Percentiles rank a stretch among this genome's conserved stretches.
These are phyloP conservation scores for Drosophila merina DNA, from an alignment of 2,888 invertebrate species.

Conservation along the genomic window DNA sequence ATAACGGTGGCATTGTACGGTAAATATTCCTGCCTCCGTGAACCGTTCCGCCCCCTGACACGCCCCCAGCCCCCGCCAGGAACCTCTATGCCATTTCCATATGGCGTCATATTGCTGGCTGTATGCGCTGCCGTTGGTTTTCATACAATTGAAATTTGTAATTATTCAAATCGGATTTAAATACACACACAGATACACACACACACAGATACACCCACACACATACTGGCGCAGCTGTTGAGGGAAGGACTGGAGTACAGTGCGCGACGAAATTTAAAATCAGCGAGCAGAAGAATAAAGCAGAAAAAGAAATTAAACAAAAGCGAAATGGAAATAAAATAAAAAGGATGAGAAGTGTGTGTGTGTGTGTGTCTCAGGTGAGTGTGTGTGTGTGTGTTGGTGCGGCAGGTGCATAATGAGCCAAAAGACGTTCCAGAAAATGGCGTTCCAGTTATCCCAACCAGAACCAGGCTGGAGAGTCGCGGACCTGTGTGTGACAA, in stretches of 20 bases:
- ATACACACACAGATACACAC: conserved; percentile 52
- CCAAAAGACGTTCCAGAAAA: conserved; percentile 41
- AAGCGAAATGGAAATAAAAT: conserved; percentile 26
- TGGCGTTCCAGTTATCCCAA: conserved; percentile 9
- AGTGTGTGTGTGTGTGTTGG: not conserved
- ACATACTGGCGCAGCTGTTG: conserved; percentile 14
- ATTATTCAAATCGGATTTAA: conserved; percentile 78
- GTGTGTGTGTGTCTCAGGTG: not conserved
- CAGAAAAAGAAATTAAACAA: conserved; percentile 38
- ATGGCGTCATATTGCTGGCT: conserved; percentile 72
- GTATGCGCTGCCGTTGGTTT: conserved; percentile 55
- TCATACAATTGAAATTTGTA: conserved; percentile 77
- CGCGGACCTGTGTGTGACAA: conserved; percentile 49
- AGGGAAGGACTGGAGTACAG: conserved; percentile 25
- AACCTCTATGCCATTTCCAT: conserved; percentile 52
- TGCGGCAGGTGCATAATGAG: conserved; percentile 64
- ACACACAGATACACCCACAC: conserved; percentile 14
- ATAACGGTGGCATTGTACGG: conserved; percentile 47
- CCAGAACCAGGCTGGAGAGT: conserved; percentile 6
- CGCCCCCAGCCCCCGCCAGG: conserved; percentile 3
- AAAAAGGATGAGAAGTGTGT: conserved; percentile 28
- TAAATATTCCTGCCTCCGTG: conserved; percentile 49
- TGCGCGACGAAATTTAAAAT: conserved; percentile 48
- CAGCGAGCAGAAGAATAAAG: conserved; percentile 35
- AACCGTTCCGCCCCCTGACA: not conserved